Conservation (phyloP, 2,888 invertebrate genomes). For the Pegoplata infirma region DNA sequence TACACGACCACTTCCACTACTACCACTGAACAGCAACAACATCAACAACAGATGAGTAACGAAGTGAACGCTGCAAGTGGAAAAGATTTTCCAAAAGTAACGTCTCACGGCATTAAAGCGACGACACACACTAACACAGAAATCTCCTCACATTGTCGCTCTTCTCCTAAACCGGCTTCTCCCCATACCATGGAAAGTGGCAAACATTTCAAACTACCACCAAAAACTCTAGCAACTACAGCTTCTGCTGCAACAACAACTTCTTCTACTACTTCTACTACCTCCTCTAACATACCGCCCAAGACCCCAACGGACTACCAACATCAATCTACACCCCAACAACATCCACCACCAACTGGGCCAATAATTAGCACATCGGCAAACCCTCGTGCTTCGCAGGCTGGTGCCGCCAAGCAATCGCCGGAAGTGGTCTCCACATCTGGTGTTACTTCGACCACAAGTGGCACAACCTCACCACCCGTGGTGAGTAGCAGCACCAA, state of each 20-base stretch:
- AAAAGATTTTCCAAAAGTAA: conserved; percentile 44
- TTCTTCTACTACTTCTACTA: conserved; percentile 59
- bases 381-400: conserved; percentile 42
- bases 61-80: conserved; percentile 34
- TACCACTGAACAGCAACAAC: conserved; percentile 26
- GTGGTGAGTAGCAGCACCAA: conserved; percentile 77
- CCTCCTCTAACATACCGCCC: conserved; percentile 55
- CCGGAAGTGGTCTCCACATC: conserved; percentile 67
- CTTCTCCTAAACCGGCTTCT: conserved; percentile 47
- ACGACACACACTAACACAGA: conserved; percentile 43
- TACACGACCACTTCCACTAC: conserved; percentile 37
- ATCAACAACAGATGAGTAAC: conserved; percentile 42
- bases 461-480: conserved; percentile 74
- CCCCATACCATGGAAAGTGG: conserved; percentile 49
- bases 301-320: conserved; percentile 53
- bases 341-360: conserved; percentile 33
- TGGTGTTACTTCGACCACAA: conserved; percentile 76
- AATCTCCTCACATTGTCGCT: conserved; percentile 48
- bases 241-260: conserved; percentile 55
- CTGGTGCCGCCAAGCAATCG: conserved; percentile 48
- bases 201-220: conserved; percentile 48
- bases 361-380: conserved; percentile 47
- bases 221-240: conserved; percentile 43
- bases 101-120: conserved; percentile 30
- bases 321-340: conserved; percentile 49